These are phyloP conservation scores for Piaya cayana DNA, from an alignment of 2,113 vertebrate genomes.

Conservation along the genomic window DNA sequence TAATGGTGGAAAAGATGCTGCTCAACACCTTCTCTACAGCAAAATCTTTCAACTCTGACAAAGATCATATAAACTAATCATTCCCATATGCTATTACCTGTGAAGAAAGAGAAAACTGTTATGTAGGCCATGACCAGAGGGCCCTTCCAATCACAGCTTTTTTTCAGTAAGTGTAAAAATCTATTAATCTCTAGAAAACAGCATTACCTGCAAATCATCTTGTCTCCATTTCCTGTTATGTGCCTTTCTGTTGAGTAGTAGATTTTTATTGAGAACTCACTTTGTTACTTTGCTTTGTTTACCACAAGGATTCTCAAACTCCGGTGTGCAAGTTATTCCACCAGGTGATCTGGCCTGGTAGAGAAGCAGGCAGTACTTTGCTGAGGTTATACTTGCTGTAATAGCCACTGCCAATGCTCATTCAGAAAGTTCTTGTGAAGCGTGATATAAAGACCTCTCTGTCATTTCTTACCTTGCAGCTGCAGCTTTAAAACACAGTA, in stretches of 20 bases:
- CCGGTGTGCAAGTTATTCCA: neutral
- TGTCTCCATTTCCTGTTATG: neutral
- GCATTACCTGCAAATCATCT: neutral
- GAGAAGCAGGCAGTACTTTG: neutral
- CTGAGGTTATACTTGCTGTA: neutral
- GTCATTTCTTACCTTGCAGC: neutral
- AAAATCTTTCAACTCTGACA: neutral
- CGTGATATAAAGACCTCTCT: neutral
- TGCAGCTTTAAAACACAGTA: neutral
- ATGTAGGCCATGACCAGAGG: neutral
- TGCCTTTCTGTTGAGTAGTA: neutral
- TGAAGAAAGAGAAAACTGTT: neutral
- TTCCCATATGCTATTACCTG: neutral
- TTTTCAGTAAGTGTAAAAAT: neutral
- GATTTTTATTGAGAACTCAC: neutral
- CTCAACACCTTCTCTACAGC: neutral
- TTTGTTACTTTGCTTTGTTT: neutral
- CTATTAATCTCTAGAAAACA: neutral
- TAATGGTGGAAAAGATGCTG: neutral
- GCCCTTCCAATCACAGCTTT: neutral
- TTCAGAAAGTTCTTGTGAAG: neutral
- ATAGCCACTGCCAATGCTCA: neutral
- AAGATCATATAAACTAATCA: neutral
- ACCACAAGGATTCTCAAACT: neutral
- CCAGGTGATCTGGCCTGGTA: neutral